Evolutionary conservation across 2,888 invertebrate species (phyloP), one percentile per base, ranked within the genome.

Genomic region (Drosophila mayaguana): DNA sequence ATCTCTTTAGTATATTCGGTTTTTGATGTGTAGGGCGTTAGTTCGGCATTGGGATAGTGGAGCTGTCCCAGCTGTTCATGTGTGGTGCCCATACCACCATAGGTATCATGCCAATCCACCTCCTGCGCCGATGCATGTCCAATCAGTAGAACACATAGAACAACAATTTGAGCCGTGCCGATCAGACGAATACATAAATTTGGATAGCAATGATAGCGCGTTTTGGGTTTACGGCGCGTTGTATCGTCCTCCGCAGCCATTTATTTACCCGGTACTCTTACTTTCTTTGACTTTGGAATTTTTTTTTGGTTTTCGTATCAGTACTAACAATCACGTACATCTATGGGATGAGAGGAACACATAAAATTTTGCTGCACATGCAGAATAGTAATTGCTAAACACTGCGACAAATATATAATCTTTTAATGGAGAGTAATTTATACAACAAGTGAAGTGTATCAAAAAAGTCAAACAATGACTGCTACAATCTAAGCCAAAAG

Each of bases 41-140:
- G 56, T 0, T 67, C 56, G 0, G 51, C 68, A 0, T 2, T 3
- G 0, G 72, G 61, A 46, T 45, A 82, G 18, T 82, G 82, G 0
- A 9, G 9, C 28, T 77, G 68, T 0, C 82, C 82, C 38, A 83
- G 16, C 36, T 69, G 50, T 16, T 82, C 82, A 36, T 82, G 82
- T 0, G 55, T 64, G 18, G 82, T 81, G 18, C 66, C 77, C 50
- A 72, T 43, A 2, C 45, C 57, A 0, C 0, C 11, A 3, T 11
- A 0, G 0, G 1, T 1, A 2, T 28, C 22, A 6, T 12, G 14
- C 20, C 14, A 16, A 0, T 20, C 2, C 0, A 12, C 5, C 1
- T 14, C 8, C n/a, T 1, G 11, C 5, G 11, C 32, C 12, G 32
- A 22, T 14, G 20, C 9, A 28, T 3, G 36, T 2, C 5, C 51